A percentile compares a stretch with the other conserved stretches of the same genome.
phyloP scores from a whole-genome alignment of 1,140 invertebrate genomes.

The Drosophila repleta region DNA sequence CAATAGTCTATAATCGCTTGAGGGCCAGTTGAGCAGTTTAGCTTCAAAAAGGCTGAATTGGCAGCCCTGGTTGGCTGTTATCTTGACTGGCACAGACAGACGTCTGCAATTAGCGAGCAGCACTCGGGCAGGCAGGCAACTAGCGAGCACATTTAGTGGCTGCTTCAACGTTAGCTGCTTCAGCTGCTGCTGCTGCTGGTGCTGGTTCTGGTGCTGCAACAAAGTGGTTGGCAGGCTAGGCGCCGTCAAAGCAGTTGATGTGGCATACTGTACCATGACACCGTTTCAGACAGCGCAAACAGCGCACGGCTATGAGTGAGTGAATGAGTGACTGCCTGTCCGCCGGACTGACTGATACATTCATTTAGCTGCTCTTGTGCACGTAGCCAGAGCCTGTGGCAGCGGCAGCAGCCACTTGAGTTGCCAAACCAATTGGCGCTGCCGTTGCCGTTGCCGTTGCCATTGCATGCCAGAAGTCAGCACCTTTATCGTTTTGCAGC shows the following conservation, averaged over 20 bases:
- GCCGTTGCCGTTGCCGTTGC: conserved; percentile 9
- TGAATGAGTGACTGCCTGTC: conserved; percentile 13
- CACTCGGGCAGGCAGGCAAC: conserved; percentile 32
- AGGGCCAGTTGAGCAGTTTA: background rate
- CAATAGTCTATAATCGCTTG: no score
- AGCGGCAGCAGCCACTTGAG: conserved; percentile 42
- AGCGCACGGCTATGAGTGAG: conserved; percentile 19
- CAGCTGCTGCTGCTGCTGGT: background rate
- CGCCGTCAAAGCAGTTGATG: conserved; percentile 49
- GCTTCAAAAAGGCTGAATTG: conserved; percentile 2
- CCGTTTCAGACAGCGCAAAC: conserved; percentile 32
- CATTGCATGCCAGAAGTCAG: conserved; percentile 76
- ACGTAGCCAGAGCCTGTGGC: conserved; percentile 42
- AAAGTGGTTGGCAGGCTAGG: conserved; percentile 50
- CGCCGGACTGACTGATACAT: conserved; percentile 57
- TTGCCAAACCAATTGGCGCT: conserved; percentile 67
- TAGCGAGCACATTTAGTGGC: conserved; percentile 67
- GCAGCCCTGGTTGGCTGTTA: conserved; percentile 7
- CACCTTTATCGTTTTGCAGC: conserved; percentile 67
- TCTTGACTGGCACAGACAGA: conserved; percentile 37
- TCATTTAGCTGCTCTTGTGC: conserved; percentile 67
- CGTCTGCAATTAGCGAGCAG: conserved; percentile 74
- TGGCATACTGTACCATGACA: conserved; percentile 52
- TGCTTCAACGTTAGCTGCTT: conserved; percentile 4
- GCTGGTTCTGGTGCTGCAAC: conserved; percentile 38